A percentile compares a stretch with the other conserved stretches of the same genome.
phyloP scores from a whole-genome alignment of 2,888 invertebrate genomes.

The Carabus problematicus region DNA sequence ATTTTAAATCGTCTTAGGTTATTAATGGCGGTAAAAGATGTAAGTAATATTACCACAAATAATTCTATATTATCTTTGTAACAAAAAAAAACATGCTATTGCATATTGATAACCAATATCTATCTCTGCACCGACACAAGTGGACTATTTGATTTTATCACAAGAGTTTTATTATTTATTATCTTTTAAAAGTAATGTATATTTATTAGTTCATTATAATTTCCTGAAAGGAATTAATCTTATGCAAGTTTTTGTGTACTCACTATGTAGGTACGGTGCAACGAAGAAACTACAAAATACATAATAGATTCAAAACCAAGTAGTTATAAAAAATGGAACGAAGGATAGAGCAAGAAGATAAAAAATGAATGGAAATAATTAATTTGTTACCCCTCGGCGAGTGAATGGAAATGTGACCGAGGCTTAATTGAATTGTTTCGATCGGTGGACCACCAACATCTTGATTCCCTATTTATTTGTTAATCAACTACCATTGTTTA shows the following conservation, averaged over 20 bases:
- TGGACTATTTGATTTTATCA: slow-evolving; percentile 30
- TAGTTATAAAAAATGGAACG: too few species aligned
- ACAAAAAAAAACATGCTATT: too few species aligned
- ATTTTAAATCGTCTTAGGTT: too few species aligned
- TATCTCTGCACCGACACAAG: neutral
- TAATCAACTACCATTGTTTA: slow-evolving; percentile 40
- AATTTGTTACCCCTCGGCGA: slow-evolving; percentile 2
- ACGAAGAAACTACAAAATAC: too few species aligned
- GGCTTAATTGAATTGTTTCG: slow-evolving; percentile 15
- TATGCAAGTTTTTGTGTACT: slow-evolving; percentile 20
- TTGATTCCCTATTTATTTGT: slow-evolving; percentile 37
- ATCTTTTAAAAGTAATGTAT: slow-evolving; percentile 29
- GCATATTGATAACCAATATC: too few species aligned
- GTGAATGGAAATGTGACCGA: neutral
- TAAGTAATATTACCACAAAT: too few species aligned
- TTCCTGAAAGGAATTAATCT: slow-evolving; percentile 14
- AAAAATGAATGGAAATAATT: neutral
- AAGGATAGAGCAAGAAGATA: too few species aligned
- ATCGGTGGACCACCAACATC: slow-evolving; percentile 32
- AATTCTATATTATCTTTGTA: too few species aligned
- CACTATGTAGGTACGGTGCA: too few species aligned
- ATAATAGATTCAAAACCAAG: too few species aligned
- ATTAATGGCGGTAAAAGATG: too few species aligned
- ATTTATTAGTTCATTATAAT: slow-evolving; percentile 38
- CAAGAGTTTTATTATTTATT: slow-evolving; percentile 31